Conservation (phyloP, 2,888 invertebrate species). For the Tetramorium bicarinatum region DNA sequence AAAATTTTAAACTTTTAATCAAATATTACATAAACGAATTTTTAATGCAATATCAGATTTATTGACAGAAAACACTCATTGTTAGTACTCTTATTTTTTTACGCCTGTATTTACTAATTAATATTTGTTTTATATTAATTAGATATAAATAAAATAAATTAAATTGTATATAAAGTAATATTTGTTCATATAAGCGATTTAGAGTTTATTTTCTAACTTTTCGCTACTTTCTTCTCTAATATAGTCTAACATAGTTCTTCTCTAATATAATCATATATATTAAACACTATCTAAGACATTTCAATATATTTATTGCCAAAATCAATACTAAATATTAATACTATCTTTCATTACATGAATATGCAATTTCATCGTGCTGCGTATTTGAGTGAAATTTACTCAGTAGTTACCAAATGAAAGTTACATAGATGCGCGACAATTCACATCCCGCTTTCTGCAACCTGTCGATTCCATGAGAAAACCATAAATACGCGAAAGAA, state of each 20-base stretch:
- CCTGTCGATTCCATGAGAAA: constrained; percentile 40
- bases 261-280: too few species aligned
- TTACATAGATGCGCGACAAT: constrained; percentile 56
- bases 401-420: constrained; percentile 61
- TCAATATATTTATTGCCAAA: neutral
- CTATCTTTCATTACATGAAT: constrained; percentile 16
- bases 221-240: neutral
- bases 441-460: constrained; percentile 41
- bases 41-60: neutral
- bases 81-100: neutral
- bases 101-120: neutral
- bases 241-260: neutral
- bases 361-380: constrained; percentile 13
- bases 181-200: neutral
- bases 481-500: constrained; percentile 8
- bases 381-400: constrained; percentile 31
- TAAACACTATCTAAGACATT: neutral
- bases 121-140: neutral
- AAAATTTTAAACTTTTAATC: constrained; percentile 7
- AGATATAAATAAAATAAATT: neutral
- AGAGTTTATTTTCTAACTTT: neutral
- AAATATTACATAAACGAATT: constrained; percentile 1
- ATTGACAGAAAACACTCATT: neutral
- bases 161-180: neutral
- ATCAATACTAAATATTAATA: constrained; percentile 7